Conservation (phyloP, 2,888 invertebrate genomes). For the Abrostola triplasia region DNA sequence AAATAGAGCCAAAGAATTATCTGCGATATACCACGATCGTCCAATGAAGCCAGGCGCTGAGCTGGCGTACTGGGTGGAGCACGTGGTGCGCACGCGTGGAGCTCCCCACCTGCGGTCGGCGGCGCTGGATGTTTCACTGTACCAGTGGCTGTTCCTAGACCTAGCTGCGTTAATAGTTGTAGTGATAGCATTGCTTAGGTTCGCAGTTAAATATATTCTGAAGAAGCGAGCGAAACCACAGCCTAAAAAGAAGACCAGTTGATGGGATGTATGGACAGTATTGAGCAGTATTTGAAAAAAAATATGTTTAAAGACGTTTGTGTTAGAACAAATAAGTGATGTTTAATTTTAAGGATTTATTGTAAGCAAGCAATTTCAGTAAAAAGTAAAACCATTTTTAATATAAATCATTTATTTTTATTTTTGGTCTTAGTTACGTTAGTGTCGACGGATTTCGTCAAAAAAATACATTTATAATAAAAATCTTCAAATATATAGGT, state of each 20-base stretch:
- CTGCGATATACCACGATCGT: conserved; percentile 75
- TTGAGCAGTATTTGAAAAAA: no score
- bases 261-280: no score
- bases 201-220: conserved; percentile 15
- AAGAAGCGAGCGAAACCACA: conserved; percentile 13
- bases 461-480: no score
- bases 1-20: conserved; percentile 65
- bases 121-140: conserved; percentile 65
- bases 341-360: no score
- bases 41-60: conserved; percentile 88
- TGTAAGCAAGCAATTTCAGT: no score
- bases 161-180: conserved; percentile 48
- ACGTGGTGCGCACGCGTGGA: conserved; percentile 88
- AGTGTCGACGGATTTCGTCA: no score
- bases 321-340: no score
- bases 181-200: conserved; percentile 11
- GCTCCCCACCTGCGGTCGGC: conserved; percentile 83
- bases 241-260: conserved; percentile 32
- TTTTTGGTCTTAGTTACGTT: no score
- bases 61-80: conserved; percentile 91
- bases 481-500: no score
- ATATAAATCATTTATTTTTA: no score
- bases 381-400: no score
- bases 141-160: conserved; percentile 76
- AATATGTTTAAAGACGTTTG: no score